These are phyloP conservation scores for Cathartes aura DNA, from an alignment of 2,113 vertebrate genomes.

Conservation along the genomic window DNA sequence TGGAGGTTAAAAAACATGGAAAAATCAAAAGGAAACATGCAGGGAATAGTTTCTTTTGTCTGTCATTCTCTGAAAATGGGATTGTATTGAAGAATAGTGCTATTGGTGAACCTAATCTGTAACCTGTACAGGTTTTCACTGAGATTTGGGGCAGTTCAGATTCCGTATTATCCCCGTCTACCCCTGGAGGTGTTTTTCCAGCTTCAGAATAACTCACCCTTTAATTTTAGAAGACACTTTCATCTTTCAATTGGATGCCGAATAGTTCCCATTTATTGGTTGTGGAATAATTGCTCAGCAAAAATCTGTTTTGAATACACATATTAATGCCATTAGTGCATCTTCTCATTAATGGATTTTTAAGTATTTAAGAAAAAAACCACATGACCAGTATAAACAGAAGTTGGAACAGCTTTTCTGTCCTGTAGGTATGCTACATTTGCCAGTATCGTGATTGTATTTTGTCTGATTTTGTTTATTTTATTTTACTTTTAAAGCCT, in stretches of 20 bases:
- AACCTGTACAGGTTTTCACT: not conserved
- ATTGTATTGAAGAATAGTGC: not conserved
- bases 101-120: not conserved
- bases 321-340: not conserved
- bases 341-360: not conserved
- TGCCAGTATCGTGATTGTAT: not conserved
- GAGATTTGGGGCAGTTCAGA: not conserved
- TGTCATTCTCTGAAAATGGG: not conserved
- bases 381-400: not conserved
- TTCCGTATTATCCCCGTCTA: not conserved
- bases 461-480: not conserved
- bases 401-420: not conserved
- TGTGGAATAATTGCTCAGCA: not conserved
- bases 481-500: not conserved
- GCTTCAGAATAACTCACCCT: not conserved
- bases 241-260: not conserved
- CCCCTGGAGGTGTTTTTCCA: not conserved
- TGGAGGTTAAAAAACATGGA: not conserved
- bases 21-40: not conserved
- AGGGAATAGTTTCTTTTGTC: not conserved
- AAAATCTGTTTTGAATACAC: not conserved
- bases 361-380: not conserved
- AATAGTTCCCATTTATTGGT: not conserved
- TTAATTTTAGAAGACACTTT: not conserved
- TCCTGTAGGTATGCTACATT: not conserved